Base-by-base conservation (phyloP, 2,888 invertebrate genomes). In the Anoncus sp. region DNA sequence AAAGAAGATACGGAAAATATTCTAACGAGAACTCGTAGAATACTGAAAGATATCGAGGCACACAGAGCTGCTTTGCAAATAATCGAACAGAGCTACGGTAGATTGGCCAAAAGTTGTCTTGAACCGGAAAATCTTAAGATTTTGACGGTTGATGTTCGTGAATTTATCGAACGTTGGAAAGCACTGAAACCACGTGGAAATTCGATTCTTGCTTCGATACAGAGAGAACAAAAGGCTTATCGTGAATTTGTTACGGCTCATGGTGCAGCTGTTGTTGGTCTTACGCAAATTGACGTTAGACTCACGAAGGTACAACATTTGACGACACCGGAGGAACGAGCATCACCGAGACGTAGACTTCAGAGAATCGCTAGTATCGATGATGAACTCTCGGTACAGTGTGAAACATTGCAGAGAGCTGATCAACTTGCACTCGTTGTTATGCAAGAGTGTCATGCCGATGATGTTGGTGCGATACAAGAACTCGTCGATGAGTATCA, bases 241-340 rank as follows among this genome's bases (percentile, higher is more conserved):
- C 92, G 94, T 1, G 95, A 95, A 83, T 96, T 97, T 85, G 93
- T 94, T 14, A 93, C 94, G 2, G 95, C 95, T 14, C 96, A 97
- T 75, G 94, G 95, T 4, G 93, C 93, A 35, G 95, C 96, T 0
- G 93, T 97, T 3, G 93, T 96, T 12, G 94, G 94, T 2, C 90
- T 97, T 22, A 95, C 95, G 0, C 94, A 94, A 83, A 93, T 96
- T 0, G 96, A 97, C 84, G 95, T 95, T 0, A 92, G 94, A 43
- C 91, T 97, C 16, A 96, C 96, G 0, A 93, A 96, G 72, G 90
- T 96, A 3, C 93, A 96, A 84, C 94, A 94, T 83, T 92, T 96
- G 1, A 92, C 93, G 0, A 80, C 90, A 81, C 82, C 93, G 88
- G 81, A 91, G 84, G 82, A 93, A 90, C 86, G 92, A 88, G 84